Percentiles rank a stretch among this genome's conserved stretches.
Conservation (phyloP, 1,140 invertebrate genomes). For the Choristoneura fumiferana region DNA sequence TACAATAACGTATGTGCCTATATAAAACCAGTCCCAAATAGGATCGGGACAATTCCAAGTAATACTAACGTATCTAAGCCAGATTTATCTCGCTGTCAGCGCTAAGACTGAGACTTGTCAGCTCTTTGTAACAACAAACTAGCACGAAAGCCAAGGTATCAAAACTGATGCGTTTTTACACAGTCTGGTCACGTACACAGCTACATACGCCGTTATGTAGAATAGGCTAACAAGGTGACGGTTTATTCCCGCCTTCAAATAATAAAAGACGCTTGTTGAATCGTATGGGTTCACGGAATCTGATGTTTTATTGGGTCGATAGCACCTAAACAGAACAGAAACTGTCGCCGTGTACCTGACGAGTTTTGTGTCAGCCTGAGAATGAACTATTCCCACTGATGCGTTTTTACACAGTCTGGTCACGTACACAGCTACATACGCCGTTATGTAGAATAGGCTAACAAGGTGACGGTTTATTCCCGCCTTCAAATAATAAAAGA, state of each 20-base stretch:
- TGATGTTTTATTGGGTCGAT: too few species aligned
- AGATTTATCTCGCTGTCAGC: too few species aligned
- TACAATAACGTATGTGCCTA: too few species aligned
- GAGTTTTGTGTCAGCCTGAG: too few species aligned
- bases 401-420: constrained; percentile 5
- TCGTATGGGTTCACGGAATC: too few species aligned
- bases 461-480: constrained; percentile 10
- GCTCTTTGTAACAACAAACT: not conserved
- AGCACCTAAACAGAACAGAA: too few species aligned
- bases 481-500: not conserved
- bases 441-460: constrained; percentile 12
- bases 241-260: constrained; percentile 2
- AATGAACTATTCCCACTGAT: too few species aligned
- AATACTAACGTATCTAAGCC: too few species aligned
- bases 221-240: constrained; percentile 11
- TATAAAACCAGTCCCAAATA: too few species aligned
- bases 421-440: constrained; percentile 6
- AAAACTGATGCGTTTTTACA: constrained; percentile 15
- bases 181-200: constrained; percentile 7
- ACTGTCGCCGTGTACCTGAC: too few species aligned
- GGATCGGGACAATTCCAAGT: too few species aligned
- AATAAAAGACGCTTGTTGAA: not conserved
- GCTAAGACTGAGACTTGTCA: too few species aligned
- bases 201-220: constrained; percentile 5
- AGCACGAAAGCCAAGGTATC: constrained; percentile 11